Conservation (phyloP, 2,888 invertebrate species). For the Biston stratarius region DNA sequence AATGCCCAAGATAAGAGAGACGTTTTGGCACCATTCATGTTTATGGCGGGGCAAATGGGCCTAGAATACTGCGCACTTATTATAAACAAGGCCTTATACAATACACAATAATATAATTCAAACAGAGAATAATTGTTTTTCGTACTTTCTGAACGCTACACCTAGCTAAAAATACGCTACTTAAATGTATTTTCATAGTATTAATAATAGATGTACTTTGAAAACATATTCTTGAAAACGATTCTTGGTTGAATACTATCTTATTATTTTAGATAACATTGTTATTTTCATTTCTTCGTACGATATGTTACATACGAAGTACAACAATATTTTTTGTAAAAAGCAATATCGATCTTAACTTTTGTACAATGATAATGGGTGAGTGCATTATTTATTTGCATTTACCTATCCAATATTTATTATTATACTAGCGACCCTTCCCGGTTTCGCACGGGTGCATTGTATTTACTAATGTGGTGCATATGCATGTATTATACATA, state of each 20-base stretch:
- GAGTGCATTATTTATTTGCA: too few species aligned
- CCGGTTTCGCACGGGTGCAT: too few species aligned
- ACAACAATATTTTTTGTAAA: too few species aligned
- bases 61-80: slow-evolving; percentile 83
- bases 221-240: background rate
- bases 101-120: slow-evolving; percentile 35
- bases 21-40: slow-evolving; percentile 86
- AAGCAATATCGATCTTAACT: too few species aligned
- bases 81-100: slow-evolving; percentile 75
- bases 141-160: background rate
- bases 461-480: too few species aligned
- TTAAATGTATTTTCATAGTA: background rate
- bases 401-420: background rate
- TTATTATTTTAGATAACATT: background rate
- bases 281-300: background rate
- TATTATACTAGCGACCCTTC: too few species aligned
- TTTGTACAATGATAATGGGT: background rate
- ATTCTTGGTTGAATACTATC: background rate
- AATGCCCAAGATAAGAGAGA: slow-evolving; percentile 86
- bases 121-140: slow-evolving; percentile 13
- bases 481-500: too few species aligned
- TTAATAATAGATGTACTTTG: background rate
- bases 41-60: slow-evolving; percentile 84
- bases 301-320: background rate
- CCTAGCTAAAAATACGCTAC: background rate